phyloP scores from a whole-genome alignment of 2,797 vertebrate species.

The Bovichtus variegatus region DNA sequence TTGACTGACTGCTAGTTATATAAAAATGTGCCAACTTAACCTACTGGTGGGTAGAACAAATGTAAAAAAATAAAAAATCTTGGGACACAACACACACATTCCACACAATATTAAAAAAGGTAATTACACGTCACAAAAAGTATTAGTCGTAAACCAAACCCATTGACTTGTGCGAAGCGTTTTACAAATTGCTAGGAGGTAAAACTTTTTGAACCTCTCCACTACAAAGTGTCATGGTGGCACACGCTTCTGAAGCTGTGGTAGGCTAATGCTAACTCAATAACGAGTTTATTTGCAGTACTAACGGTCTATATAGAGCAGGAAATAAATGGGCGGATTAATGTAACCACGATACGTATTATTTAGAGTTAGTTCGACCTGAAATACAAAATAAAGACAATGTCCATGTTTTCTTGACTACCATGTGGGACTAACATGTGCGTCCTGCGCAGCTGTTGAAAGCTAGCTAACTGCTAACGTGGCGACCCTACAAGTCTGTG shows the following conservation, averaged over 20 bases:
- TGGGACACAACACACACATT: no score
- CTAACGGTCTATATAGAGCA: fast-evolving
- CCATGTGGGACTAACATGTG: slow-evolving; percentile 88
- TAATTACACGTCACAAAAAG: no score
- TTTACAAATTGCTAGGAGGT: neutral
- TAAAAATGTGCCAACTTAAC: neutral
- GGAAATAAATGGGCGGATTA: fast-evolving
- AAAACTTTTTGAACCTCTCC: slow-evolving; percentile 9
- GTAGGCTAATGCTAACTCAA: slow-evolving; percentile 37
- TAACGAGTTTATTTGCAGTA: neutral
- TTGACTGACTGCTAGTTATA: fast-evolving
- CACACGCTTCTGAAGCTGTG: slow-evolving; percentile 18
- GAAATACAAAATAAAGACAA: fast-evolving
- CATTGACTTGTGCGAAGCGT: fast-evolving
- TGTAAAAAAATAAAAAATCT: no score
- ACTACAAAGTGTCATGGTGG: slow-evolving; percentile 63
- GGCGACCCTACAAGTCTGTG: neutral
- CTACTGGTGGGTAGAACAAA: no score
- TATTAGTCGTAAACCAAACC: no score
- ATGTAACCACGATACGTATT: fast-evolving
- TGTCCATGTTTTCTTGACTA: slow-evolving; percentile 7
- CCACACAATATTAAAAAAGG: fast-evolving
- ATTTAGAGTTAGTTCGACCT: fast-evolving
- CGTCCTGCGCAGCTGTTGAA: slow-evolving; percentile 66
- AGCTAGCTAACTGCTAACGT: slow-evolving; percentile 62